Evolutionary conservation across 2,113 vertebrate species (phyloP), one percentile per base, ranked within the genome.

Genomic region (Lagenorhynchus albirostris): DNA sequence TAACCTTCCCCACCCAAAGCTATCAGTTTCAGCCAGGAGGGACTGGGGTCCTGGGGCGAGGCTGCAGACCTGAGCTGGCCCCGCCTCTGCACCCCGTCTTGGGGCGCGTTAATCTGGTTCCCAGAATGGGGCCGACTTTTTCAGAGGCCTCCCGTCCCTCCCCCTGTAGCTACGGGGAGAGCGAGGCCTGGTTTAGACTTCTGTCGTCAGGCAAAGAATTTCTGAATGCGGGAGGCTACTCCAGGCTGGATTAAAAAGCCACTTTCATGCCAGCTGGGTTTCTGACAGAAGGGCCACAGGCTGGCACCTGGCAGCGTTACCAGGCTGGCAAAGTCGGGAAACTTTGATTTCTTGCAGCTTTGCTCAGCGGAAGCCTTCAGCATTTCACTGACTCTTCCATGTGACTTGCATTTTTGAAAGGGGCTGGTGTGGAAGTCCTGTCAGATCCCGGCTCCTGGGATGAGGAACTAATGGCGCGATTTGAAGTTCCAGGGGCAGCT

Each of bases 261-360:
- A 74, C 93, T 97, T 98, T 97, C 98, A 94, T 97, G 98, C 97
- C 96, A 97, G 96, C 97, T 98, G 97, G 98, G 98, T 95, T 98
- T 96, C 96, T 97, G 97, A 98, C 97, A 97, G 97, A 97, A 97
- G 88, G 74, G 97, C 96, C 97, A 97, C 12, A 1, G 96, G 98
- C 98, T 60, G 97, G 96, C 97, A 96, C 96, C 38, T 80, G 93
- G 63, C 96, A 94, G 98, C 65, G 60, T 67, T 31, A 89, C 77
- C 76, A 96, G 80, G 85, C 77, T 70, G 96, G 80, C 89, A 89
- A 89, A 73, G 92, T 93, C 10, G 23, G 79, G 77, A 91, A 97
- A 95, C 94, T 91, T 65, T 67, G 80, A 77, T 70, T 94, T 86
- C 96, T 67, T 55, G 77, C 47, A 18, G 74, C 68, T 83, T 82